Percentiles rank a stretch among this genome's conserved stretches.
Evolutionary conservation across 2,113 vertebrate genomes (phyloP).

Genomic region (Cricetomys ansorgei): DNA sequence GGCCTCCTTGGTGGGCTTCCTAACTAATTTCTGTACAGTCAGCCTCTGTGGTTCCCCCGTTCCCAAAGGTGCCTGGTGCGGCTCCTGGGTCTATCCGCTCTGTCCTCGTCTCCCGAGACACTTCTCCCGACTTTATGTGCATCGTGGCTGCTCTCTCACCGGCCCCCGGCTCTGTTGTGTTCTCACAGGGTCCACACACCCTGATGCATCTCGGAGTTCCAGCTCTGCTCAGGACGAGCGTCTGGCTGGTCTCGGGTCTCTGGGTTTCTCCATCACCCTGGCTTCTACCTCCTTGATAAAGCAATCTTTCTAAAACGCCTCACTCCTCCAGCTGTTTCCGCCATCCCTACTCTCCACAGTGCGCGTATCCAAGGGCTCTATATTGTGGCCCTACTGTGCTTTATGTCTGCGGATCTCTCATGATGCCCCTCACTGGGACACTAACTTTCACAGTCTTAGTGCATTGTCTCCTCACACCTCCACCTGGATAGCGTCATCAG

Average conservation of each 20-base stretch:
- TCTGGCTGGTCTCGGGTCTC: background rate
- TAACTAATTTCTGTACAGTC: background rate
- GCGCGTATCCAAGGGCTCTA: fast-evolving
- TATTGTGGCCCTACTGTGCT: fast-evolving
- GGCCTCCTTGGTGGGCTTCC: background rate
- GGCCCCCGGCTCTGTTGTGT: background rate
- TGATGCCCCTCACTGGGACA: background rate
- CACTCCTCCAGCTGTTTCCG: background rate
- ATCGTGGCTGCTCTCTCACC: background rate
- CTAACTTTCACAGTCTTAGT: too few relatives aligned
- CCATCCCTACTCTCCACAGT: fast-evolving
- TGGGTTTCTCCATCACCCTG: background rate
- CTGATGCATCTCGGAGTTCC: fast-evolving
- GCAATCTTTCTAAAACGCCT: background rate
- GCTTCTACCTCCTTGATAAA: background rate
- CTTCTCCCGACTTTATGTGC: too few relatives aligned
- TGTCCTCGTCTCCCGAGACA: background rate
- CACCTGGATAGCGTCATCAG: background rate
- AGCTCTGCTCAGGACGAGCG: background rate
- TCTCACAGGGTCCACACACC: background rate
- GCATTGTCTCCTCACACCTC: background rate
- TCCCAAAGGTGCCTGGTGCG: background rate
- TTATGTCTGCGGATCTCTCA: fast-evolving
- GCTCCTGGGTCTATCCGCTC: too few relatives aligned
- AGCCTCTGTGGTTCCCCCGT: background rate